Conservation (phyloP, 2,888 invertebrate genomes). For the Malacosoma neustria region DNA sequence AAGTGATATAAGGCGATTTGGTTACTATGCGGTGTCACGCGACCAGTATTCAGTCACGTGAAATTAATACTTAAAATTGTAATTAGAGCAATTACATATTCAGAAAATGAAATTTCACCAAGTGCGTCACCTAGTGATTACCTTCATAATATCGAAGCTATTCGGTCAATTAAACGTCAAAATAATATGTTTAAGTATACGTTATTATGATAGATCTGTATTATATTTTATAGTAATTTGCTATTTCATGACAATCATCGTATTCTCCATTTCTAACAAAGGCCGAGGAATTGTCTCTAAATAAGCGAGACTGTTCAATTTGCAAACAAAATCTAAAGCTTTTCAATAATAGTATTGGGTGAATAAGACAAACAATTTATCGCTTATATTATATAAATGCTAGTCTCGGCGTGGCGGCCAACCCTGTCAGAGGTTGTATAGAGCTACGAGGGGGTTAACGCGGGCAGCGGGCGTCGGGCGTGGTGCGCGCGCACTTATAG, state of each 20-base stretch:
- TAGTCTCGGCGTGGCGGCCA: slow-evolving; percentile 22
- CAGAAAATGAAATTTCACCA: too few species aligned
- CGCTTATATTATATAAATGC: slow-evolving; percentile 14
- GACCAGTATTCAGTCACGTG: neutral
- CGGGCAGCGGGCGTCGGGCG: slow-evolving; percentile 15
- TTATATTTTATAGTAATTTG: too few species aligned
- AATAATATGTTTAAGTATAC: too few species aligned
- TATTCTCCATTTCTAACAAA: too few species aligned
- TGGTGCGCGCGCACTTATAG: slow-evolving; percentile 30
- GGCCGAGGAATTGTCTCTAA: slow-evolving; percentile 21
- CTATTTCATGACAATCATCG: too few species aligned
- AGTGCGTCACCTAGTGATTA: neutral
- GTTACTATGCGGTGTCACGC: neutral
- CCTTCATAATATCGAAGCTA: neutral
- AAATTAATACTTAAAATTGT: neutral
- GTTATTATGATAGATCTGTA: too few species aligned
- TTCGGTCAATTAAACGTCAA: neutral
- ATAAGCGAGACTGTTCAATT: slow-evolving; percentile 24
- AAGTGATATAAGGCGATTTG: neutral
- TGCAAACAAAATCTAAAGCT: too few species aligned
- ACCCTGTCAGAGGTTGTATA: slow-evolving; percentile 52
- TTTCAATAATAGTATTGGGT: slow-evolving; percentile 9
- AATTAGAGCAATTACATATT: neutral
- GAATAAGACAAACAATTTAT: slow-evolving; percentile 14
- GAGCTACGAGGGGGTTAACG: slow-evolving; percentile 24